These are phyloP conservation scores for Miichthys miiuy DNA, from an alignment of 2,797 vertebrate genomes.

Conservation along the genomic window DNA sequence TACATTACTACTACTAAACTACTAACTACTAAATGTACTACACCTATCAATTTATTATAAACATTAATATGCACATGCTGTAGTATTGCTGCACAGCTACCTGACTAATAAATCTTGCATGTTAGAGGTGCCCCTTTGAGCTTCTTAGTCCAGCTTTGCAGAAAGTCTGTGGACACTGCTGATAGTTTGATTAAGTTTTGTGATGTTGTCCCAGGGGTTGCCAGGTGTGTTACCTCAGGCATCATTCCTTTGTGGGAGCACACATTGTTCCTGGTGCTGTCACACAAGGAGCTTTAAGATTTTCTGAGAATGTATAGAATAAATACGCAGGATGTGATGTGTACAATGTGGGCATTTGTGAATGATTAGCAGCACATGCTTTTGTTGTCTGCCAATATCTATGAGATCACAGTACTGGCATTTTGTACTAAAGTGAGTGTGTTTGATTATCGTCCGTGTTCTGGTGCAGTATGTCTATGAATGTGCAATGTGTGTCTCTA, in stretches of 20 bases:
- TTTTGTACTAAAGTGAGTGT: slow-evolving; percentile 1
- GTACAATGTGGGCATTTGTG: slow-evolving; percentile 49
- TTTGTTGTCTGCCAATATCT: slow-evolving; percentile 37
- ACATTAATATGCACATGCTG: neutral
- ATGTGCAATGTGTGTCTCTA: slow-evolving; percentile 5
- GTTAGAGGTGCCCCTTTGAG: neutral
- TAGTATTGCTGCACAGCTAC: neutral
- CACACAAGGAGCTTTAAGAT: neutral
- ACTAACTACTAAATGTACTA: too few relatives aligned
- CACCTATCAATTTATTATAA: neutral
- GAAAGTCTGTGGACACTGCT: neutral
- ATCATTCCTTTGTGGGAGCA: slow-evolving; percentile 27
- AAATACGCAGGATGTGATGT: slow-evolving; percentile 33
- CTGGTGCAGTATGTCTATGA: slow-evolving; percentile 9
- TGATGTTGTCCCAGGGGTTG: neutral
- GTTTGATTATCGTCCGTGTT: slow-evolving; percentile 34
- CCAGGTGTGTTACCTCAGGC: slow-evolving; percentile 61
- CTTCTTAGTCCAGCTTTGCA: neutral
- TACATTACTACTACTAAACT: neutral
- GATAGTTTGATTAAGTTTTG: slow-evolving; percentile 5
- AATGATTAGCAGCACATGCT: slow-evolving; percentile 52
- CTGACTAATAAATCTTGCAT: neutral
- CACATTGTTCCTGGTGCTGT: slow-evolving; percentile 27
- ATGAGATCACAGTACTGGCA: slow-evolving; percentile 44
- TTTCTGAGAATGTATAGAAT: slow-evolving; percentile 51